Evolutionary conservation across 2,113 vertebrate genomes (phyloP).

Genomic region (Gallinago media): DNA sequence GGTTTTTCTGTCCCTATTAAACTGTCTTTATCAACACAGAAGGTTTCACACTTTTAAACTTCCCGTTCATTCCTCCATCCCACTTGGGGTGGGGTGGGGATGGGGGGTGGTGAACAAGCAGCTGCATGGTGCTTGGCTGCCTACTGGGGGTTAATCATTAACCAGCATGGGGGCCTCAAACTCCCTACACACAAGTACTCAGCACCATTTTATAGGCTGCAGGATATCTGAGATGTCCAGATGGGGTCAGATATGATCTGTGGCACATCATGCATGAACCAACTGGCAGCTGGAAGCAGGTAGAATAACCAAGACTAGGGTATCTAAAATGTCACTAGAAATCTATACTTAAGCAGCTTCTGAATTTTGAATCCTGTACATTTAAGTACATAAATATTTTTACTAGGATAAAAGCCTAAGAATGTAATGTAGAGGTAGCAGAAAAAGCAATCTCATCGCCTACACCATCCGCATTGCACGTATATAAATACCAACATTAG

Average conservation of each 20-base stretch:
- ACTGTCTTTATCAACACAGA: not conserved
- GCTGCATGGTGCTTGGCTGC: not conserved
- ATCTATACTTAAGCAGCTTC: not conserved
- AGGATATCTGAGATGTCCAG: not conserved
- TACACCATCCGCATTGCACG: not conserved
- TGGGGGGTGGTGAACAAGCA: not conserved
- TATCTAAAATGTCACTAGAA: not conserved
- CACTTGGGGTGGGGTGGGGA: too few species aligned
- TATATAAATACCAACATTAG: not conserved
- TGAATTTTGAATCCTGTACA: not conserved
- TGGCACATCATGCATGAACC: not conserved
- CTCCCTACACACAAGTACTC: not conserved
- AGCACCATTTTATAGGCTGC: not conserved
- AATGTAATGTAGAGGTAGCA: not conserved
- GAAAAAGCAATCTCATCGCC: not conserved
- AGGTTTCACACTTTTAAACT: not conserved
- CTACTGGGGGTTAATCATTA: not conserved
- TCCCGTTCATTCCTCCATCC: not conserved
- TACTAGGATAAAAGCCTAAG: not conserved
- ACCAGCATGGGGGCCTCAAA: not conserved
- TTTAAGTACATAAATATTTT: constrained; percentile 1
- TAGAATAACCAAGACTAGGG: not conserved
- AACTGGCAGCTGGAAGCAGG: not conserved
- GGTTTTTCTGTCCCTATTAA: not conserved
- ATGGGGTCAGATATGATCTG: not conserved